Evolutionary conservation across 2,888 invertebrate genomes (phyloP).

Genomic region (Cotesia congregata): DNA sequence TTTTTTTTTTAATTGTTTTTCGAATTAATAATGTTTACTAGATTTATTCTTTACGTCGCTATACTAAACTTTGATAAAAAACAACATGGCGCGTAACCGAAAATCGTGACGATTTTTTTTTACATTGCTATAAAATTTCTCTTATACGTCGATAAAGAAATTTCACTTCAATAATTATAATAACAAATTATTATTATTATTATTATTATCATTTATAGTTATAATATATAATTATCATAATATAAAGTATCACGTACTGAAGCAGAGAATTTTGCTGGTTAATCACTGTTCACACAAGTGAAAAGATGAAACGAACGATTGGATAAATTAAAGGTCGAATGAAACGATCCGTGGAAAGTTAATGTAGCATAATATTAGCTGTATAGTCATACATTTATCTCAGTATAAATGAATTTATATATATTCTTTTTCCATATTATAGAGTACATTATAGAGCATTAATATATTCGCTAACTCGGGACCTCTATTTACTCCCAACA

Average conservation of each 20-base stretch:
- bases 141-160: too few relatives aligned
- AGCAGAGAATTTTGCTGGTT: not conserved
- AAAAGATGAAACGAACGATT: not conserved
- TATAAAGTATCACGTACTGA: not conserved
- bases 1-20: too few relatives aligned
- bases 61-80: too few relatives aligned
- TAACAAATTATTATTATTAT: too few relatives aligned
- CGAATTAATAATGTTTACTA: too few relatives aligned
- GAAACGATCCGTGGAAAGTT: conserved; percentile 13
- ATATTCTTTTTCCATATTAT: not conserved
- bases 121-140: too few relatives aligned
- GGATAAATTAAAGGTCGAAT: not conserved
- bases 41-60: too few relatives aligned
- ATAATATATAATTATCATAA: too few relatives aligned
- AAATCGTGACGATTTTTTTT: too few relatives aligned
- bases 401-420: not conserved
- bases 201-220: not conserved
- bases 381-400: conserved; percentile 3
- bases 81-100: too few relatives aligned
- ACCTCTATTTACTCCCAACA: not conserved
- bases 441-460: not conserved
- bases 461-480: not conserved
- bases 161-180: too few relatives aligned
- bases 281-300: not conserved
- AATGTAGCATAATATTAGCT: conserved; percentile 22